phyloP scores from a whole-genome alignment of 2,797 vertebrate species.

The Distichodus sexfasciatus region DNA sequence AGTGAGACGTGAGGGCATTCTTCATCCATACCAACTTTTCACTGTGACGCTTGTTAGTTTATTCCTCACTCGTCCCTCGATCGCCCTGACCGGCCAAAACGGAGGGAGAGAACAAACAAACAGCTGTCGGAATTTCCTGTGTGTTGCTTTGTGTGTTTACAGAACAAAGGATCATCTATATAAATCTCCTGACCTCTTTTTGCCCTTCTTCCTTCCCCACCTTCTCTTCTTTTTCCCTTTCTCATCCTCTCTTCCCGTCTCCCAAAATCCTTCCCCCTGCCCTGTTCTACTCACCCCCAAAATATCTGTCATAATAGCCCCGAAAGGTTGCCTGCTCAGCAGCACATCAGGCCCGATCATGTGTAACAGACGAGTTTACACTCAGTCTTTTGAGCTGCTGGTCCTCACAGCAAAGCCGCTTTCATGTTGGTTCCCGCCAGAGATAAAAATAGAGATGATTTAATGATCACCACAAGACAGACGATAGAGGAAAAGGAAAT shows the following conservation, averaged over 20 bases:
- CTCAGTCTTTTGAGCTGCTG: constrained; percentile 5
- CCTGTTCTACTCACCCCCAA: not conserved
- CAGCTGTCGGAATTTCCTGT: constrained; percentile 66
- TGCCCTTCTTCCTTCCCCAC: constrained; percentile 6
- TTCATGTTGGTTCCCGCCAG: constrained; percentile 24
- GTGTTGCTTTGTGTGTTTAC: constrained; percentile 55
- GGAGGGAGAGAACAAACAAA: constrained; percentile 59
- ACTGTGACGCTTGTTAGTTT: too few species aligned
- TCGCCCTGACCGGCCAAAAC: too few species aligned
- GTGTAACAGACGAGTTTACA: constrained; percentile 24
- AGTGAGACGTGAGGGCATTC: too few species aligned
- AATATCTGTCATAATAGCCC: constrained; percentile 50
- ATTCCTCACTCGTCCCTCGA: not conserved
- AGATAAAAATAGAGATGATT: too few species aligned
- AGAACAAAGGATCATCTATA: constrained; percentile 43
- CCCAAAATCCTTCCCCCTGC: not conserved
- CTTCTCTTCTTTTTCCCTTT: not conserved
- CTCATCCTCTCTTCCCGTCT: not conserved
- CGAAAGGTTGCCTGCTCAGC: constrained; percentile 26
- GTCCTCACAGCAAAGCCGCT: not conserved
- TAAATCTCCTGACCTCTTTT: constrained; percentile 40
- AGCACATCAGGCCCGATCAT: constrained; percentile 32
- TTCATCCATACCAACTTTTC: too few species aligned
- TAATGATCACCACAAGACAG: too few species aligned
- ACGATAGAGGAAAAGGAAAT: too few species aligned